Conservation (phyloP, 2,888 invertebrate genomes). For the Copidosoma aretas region DNA sequence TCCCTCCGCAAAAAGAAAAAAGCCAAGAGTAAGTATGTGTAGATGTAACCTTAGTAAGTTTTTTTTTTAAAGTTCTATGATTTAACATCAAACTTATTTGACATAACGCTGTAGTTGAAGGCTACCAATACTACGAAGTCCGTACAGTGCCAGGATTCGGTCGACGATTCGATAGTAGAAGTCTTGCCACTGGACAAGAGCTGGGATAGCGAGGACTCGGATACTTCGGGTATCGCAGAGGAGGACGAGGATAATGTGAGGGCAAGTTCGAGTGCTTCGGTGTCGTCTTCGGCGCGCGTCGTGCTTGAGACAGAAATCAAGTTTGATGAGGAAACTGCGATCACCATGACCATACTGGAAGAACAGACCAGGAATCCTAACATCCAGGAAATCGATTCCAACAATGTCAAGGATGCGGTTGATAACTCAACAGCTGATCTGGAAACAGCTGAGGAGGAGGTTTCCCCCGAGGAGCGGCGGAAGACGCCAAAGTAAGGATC, state of each 20-base stretch:
- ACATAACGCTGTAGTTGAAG: neutral
- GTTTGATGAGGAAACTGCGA: slow-evolving; percentile 79
- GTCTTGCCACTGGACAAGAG: slow-evolving; percentile 19
- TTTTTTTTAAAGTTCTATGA: neutral
- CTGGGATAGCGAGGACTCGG: slow-evolving; percentile 44
- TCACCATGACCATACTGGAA: slow-evolving; percentile 85
- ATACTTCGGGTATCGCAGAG: slow-evolving; percentile 53
- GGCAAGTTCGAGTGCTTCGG: slow-evolving; percentile 35
- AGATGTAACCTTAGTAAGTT: neutral
- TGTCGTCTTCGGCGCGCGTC: slow-evolving; percentile 61
- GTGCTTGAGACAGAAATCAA: slow-evolving; percentile 85
- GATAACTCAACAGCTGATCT: slow-evolving; percentile 61
- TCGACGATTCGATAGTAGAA: slow-evolving; percentile 24
- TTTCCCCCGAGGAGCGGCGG: slow-evolving; percentile 55
- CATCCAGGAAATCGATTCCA: too few species aligned
- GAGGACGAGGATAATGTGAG: slow-evolving; percentile 49
- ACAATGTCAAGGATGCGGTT: slow-evolving; percentile 26
- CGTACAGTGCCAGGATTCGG: neutral
- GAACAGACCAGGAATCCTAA: slow-evolving; percentile 64
- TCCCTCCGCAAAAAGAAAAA: neutral
- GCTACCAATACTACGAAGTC: neutral
- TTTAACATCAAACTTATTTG: neutral
- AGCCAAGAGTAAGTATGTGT: slow-evolving; percentile 11
- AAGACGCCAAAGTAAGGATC: slow-evolving; percentile 63
- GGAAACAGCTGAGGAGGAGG: slow-evolving; percentile 64